A percentile compares a stretch with the other conserved stretches of the same genome.
These are phyloP conservation scores for Bradypodion pumilum DNA, from an alignment of 2,797 vertebrate species.

Conservation along the genomic window DNA sequence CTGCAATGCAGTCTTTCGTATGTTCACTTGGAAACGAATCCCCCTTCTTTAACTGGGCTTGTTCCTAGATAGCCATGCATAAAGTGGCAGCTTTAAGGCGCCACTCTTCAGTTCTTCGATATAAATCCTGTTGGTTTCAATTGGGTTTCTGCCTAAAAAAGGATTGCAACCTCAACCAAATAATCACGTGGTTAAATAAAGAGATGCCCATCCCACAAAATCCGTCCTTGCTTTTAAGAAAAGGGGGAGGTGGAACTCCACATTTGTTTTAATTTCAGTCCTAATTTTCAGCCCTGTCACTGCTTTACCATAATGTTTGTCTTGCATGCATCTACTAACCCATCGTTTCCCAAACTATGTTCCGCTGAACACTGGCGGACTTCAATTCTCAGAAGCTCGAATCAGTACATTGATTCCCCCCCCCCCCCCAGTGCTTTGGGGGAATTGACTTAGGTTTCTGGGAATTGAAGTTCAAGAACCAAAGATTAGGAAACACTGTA, in stretches of 20 bases:
- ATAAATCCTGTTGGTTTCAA: not conserved
- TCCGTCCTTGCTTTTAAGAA: not conserved
- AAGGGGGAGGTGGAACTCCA: not conserved
- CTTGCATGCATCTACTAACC: too few relatives aligned
- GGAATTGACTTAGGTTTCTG: too few relatives aligned
- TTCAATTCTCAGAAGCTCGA: too few relatives aligned
- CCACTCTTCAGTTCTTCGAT: too few relatives aligned
- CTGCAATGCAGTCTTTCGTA: too few relatives aligned
- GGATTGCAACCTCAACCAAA: not conserved
- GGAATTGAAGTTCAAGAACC: too few relatives aligned
- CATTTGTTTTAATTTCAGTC: not conserved
- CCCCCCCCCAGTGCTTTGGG: too few relatives aligned
- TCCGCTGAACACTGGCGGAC: too few relatives aligned
- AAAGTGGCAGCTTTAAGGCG: not conserved
- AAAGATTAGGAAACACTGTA: too few relatives aligned
- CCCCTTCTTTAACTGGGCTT: not conserved
- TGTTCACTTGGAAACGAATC: not conserved
- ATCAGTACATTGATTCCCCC: too few relatives aligned
- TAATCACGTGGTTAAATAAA: too few relatives aligned
- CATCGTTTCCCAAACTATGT: not conserved
- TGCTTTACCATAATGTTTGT: not conserved
- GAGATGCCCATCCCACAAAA: too few relatives aligned
- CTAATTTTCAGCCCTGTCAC: not conserved
- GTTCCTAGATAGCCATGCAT: not conserved
- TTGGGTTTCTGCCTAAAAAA: not conserved